Base-by-base conservation (phyloP, 2,797 vertebrate genomes). In the Lophotriccus pileatus region DNA sequence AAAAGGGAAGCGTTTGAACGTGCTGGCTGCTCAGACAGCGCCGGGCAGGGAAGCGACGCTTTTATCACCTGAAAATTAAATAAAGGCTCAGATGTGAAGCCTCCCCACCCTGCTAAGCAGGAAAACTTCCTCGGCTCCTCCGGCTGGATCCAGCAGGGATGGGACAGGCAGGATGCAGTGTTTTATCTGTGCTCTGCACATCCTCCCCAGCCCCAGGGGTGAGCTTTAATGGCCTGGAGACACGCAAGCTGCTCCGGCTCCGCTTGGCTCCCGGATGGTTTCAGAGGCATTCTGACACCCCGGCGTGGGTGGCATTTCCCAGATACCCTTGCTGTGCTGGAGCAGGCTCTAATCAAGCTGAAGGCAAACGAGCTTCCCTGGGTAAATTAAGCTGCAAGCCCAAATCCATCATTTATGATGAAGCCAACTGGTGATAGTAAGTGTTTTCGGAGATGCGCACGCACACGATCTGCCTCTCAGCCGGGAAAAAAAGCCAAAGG, bases 61-160 rank as follows among this genome's bases (percentile, higher is more conserved):
- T 94, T 85, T 95, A 94, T 86, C 91, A 93, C 90, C 90, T 93
- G 85, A 56, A 92, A 88, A 88, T 88, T 78, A 91, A 94, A 93
- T 88, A 72, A 82, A 87, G 59, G 62, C 69, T 94, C 78, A 94
- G 93, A 95, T 91, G 76, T 58, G 80, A 88, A 93, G 77, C 83
- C 67, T 94, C 85, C 69, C 83, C 85, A 91, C 68, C 90, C 90
- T 91, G 88, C 95, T 90, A 89, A 91, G 93, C 96, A 96, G 91
- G 93, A 94, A 93, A 85, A 80, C 79, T 94, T 93, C 94, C 94
- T n/a, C 50, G 24, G 95, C 87, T 91, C 79, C 87, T 87, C 34
- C 0, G 1, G 93, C 82, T 12, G n/a, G 94, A 95, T 93, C 56
- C 82, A 43, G 82, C n/a, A 89, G 91, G 84, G 87, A 89, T 32